phyloP scores from a whole-genome alignment of 2,888 invertebrate genomes.

The Aplocera efformata region DNA sequence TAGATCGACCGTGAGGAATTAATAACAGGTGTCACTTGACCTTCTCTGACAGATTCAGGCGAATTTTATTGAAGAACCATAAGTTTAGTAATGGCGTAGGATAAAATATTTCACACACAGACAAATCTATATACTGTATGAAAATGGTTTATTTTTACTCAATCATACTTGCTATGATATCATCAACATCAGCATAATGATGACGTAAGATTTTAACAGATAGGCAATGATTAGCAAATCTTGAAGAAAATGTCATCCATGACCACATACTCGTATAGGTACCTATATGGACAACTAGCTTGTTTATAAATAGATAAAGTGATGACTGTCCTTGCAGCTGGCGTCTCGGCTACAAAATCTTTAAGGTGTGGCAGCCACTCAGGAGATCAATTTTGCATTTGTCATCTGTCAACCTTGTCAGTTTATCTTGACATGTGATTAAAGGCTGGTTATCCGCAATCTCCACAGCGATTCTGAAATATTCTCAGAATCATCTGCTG shows the following conservation, averaged over 20 bases:
- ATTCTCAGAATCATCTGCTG: constrained; percentile 34
- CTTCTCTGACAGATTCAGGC: no score
- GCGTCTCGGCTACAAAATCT: constrained; percentile 42
- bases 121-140: no score
- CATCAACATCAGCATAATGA: no score
- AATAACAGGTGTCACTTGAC: no score
- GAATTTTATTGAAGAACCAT: no score
- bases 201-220: neutral
- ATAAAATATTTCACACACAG: no score
- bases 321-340: constrained; percentile 33
- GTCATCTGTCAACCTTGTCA: constrained; percentile 37
- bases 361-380: constrained; percentile 42
- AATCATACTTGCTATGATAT: no score
- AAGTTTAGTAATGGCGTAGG: no score
- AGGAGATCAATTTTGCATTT: constrained; percentile 32
- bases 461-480: constrained; percentile 35
- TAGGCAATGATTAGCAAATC: constrained; percentile 6
- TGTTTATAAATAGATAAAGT: constrained; percentile 41
- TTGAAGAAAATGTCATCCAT: constrained; percentile 3
- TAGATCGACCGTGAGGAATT: no score
- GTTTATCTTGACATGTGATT: constrained; percentile 23
- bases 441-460: constrained; percentile 33
- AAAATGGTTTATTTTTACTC: no score
- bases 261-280: no score
- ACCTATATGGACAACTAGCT: constrained; percentile 38